Conservation (phyloP, 2,113 vertebrate species). For the Alethe diademata region DNA sequence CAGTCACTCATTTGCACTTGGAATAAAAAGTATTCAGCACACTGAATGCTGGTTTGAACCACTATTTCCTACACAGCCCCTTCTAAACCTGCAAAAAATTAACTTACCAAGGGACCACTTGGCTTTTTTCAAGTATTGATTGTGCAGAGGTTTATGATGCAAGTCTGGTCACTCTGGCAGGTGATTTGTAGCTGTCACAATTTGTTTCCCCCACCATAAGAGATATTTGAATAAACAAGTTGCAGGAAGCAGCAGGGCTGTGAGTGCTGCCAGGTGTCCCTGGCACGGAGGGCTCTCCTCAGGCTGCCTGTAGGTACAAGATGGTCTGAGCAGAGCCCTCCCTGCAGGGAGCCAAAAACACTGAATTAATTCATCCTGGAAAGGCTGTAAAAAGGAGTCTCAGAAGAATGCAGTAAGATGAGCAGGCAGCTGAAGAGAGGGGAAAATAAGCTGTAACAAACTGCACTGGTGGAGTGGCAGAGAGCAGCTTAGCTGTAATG, state of each 20-base stretch:
- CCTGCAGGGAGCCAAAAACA: not conserved
- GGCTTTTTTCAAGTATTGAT: not conserved
- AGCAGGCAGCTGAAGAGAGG: not conserved
- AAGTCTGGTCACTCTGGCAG: conserved; percentile 2
- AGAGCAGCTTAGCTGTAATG: not conserved
- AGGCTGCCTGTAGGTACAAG: not conserved
- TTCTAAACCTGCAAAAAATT: not conserved
- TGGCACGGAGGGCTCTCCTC: not conserved
- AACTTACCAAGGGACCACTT: not conserved
- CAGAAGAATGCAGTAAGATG: not conserved
- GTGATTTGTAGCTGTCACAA: not conserved
- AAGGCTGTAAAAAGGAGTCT: not conserved
- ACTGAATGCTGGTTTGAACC: not conserved
- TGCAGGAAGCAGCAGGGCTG: not conserved
- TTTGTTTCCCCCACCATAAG: not conserved
- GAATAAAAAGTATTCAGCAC: not conserved
- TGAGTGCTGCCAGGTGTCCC: not conserved
- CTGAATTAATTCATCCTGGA: not conserved
- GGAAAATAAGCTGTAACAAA: not conserved
- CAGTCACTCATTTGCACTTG: conserved; percentile 6
- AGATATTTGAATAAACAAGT: not conserved
- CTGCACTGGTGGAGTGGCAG: not conserved
- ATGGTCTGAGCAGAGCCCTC: not conserved
- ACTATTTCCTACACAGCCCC: not conserved
- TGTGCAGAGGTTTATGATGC: not conserved